Evolutionary conservation across 2,888 invertebrate genomes (phyloP), one percentile per base, ranked within the genome.

Genomic region (Parapristionchus giblindavisi): DNA sequence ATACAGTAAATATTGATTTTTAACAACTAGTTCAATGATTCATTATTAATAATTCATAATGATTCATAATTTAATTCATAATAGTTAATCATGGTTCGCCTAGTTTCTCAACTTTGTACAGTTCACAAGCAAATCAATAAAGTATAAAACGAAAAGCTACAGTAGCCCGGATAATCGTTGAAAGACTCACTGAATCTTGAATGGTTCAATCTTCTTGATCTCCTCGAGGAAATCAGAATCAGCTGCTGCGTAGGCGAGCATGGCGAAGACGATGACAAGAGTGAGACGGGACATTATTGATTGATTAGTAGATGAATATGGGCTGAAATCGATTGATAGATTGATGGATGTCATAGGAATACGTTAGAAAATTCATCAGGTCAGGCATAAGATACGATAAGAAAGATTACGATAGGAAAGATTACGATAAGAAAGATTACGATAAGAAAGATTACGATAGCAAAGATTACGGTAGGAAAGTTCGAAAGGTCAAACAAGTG

Each of bases 181-280:
- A 29, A 43, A 11, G 5, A 48, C 60, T 51, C 54, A 78, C 78
- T 71, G 54, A 36, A 77, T 72, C 51, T 71, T 58, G 72, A 78
- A 78, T 40, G 75, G 48, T 24, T 78, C 75, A 38, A 78, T 65
- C 52, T 78, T 66, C 72, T 73, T 76, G 66, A 78, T 29, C 17
- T 60, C 32, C 71, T 56, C 52, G 32, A 78, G 36, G 36, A 71
- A 60, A 34, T 76, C 78, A 6, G 70, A 65, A 36, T 76, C 72
- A 32, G 76, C 66, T 4, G 71, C 66, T 38, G 58, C 76, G 61
- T 56, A 52, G 40, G 66, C 76, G 36, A 65, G 56, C 17, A 68
- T 27, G 8, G 66, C n/a, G 24, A 74, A 63, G n/a, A 75, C 51
- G 52, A 71, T n/a, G 21, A 72, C 17, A 14, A 63, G 65, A 17